Base-by-base conservation (phyloP, 2,113 vertebrate species). In the Cyprinodon tularosa region DNA sequence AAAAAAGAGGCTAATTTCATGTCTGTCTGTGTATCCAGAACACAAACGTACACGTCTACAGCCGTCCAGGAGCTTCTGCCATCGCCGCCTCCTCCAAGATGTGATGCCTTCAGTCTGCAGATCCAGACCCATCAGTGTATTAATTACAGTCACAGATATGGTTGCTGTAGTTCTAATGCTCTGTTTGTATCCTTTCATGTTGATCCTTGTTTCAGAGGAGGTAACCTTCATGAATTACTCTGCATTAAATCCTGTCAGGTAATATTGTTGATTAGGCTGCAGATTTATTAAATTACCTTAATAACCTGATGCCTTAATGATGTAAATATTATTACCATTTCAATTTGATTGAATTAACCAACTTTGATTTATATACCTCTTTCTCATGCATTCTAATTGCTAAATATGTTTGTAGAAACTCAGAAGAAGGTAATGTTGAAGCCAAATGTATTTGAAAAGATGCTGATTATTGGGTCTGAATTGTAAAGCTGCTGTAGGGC, bases 1-100 rank as follows among this genome's bases (percentile, higher is more conserved):
- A 29, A 29, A 29, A 29, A 29, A 29, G 29, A 29, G 3, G 29
- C 15, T 48, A 39, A 45, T 4, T 2, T 38, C 2, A 7, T 53
- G 8, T 37, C 12, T 53, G 14, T 76, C 15, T 75, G 45, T 73
- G 45, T 47, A 29, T 17, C 4, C 76, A 95, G 94, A 90, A 83
- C 22, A 5, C 82, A 0, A 5, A 42, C 0, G 44, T 91, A 10
- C 93, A 62, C 2, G 89, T 94, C 36, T 95, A 94, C 84, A 89
- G 71, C 68, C 90, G 85, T 62, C 88, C 91, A 66, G 92, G 90
- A 74, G 77, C 88, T 0, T 88, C 92, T 0, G 71, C 92, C 38
- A 4, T 94, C 2, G 63, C 86, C 0, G 83, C 92, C 0, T 45
- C 92, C 57, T 94, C 94, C 14, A 95, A 95, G 85, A 95, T 94